Percentiles rank a stretch among this genome's conserved stretches.
Conservation (phyloP, 1,140 invertebrate genomes). For the Daktulosphaira vitifoliae region DNA sequence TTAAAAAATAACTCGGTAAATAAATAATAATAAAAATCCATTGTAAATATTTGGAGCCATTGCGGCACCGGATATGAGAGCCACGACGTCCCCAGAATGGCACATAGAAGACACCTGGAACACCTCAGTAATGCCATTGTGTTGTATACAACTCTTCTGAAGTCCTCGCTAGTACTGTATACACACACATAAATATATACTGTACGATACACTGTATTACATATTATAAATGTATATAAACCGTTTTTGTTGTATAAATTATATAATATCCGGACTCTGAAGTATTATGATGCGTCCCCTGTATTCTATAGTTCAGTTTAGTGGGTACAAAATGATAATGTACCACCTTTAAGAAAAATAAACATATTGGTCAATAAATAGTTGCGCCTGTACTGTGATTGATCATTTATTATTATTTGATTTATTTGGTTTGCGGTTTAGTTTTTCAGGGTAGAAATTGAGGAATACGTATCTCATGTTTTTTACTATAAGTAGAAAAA, state of each 20-base stretch:
- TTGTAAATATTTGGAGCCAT: slow-evolving; percentile 27
- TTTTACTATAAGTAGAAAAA: no score
- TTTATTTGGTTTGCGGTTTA: neutral
- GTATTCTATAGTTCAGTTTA: neutral
- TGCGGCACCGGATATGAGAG: slow-evolving; percentile 22
- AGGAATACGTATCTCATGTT: neutral
- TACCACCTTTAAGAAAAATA: slow-evolving; percentile 22
- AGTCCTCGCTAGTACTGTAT: neutral
- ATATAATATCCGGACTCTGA: neutral
- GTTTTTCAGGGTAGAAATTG: neutral
- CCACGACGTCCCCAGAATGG: slow-evolving; percentile 20
- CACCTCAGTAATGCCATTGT: slow-evolving; percentile 23
- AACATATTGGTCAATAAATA: slow-evolving; percentile 23
- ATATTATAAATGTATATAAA: slow-evolving; percentile 5
- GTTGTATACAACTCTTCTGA: slow-evolving; percentile 18
- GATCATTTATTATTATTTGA: no score
- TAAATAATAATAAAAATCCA: slow-evolving; percentile 23
- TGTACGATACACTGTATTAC: slow-evolving; percentile 5
- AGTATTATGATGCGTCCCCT: neutral
- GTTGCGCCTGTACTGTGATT: neutral
- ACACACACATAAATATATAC: neutral
- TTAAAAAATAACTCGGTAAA: slow-evolving; percentile 17
- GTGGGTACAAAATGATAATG: slow-evolving; percentile 23
- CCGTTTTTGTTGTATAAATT: slow-evolving; percentile 1
- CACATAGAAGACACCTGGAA: slow-evolving; percentile 33